These are phyloP conservation scores for Elaeidobius kamerunicus DNA, from an alignment of 2,888 invertebrate species.

Conservation along the genomic window DNA sequence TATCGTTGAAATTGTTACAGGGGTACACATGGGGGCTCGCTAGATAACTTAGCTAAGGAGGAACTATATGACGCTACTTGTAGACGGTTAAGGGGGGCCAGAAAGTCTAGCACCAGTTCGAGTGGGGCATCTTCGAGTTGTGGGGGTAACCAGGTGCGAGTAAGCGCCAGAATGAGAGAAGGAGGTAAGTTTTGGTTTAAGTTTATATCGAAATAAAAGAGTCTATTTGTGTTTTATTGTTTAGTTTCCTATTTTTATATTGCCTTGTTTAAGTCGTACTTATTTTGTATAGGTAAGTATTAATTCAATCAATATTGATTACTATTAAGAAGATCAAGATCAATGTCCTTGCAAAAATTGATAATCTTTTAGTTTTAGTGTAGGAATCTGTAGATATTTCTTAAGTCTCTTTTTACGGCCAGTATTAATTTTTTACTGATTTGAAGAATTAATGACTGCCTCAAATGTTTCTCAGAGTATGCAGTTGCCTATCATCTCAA, in stretches of 20 bases:
- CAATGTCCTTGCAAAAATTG: background rate
- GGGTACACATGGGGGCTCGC: conserved; percentile 56
- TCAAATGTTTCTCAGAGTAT: too few relatives aligned
- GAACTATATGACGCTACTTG: conserved; percentile 44
- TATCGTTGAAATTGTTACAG: conserved; percentile 36
- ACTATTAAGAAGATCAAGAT: background rate
- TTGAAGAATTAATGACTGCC: too few relatives aligned
- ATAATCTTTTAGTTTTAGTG: too few relatives aligned
- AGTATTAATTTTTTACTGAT: too few relatives aligned
- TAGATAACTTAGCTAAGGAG: conserved; percentile 57
- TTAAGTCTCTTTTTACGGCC: too few relatives aligned
- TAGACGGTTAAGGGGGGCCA: conserved; percentile 34
- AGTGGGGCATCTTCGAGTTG: conserved; percentile 24
- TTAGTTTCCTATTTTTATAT: too few relatives aligned
- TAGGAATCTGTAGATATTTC: too few relatives aligned
- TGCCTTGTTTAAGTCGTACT: background rate
- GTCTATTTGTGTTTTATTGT: conserved; percentile 1
- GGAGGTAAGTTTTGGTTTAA: conserved; percentile 51
- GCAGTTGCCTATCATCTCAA: too few relatives aligned
- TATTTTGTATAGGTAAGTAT: too few relatives aligned
- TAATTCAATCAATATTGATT: background rate
- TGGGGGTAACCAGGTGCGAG: conserved; percentile 41
- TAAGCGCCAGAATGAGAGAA: conserved; percentile 56
- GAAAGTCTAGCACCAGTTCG: conserved; percentile 31
- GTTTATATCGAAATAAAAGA: background rate